Evolutionary conservation across 2,888 invertebrate genomes (phyloP).

Genomic region (Drosophila mulleri): DNA sequence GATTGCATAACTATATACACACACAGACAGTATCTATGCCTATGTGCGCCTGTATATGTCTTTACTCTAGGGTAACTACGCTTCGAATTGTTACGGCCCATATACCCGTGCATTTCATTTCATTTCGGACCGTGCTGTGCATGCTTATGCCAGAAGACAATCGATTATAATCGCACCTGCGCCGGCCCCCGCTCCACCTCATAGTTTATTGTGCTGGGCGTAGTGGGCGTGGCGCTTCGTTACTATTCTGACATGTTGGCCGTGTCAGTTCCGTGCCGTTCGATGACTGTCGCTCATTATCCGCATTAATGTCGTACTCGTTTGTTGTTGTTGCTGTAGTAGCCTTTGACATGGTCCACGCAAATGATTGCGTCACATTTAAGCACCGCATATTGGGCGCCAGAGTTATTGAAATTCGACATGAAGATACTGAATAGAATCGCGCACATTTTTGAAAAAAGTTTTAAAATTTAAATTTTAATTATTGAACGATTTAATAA

Average conservation of each 20-base stretch:
- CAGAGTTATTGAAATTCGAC: background rate
- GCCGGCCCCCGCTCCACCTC: background rate
- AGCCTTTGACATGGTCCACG: constrained; percentile 30
- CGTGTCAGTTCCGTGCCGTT: constrained; percentile 37
- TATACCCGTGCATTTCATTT: constrained; percentile 10
- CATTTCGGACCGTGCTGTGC: constrained; percentile 12
- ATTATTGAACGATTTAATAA: too few relatives aligned
- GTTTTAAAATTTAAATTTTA: background rate
- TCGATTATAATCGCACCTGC: constrained; percentile 69
- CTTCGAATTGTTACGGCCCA: background rate
- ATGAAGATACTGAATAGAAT: background rate
- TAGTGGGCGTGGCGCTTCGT: constrained; percentile 41
- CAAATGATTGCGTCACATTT: constrained; percentile 11
- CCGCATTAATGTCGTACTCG: constrained; percentile 64
- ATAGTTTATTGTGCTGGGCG: constrained; percentile 2
- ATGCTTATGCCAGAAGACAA: constrained; percentile 52
- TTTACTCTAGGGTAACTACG: background rate
- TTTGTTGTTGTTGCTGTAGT: background rate
- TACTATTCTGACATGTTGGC: constrained; percentile 36
- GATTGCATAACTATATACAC: constrained; percentile 4
- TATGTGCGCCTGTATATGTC: background rate
- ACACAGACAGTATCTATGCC: background rate
- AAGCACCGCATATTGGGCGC: constrained; percentile 24
- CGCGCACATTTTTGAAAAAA: too few relatives aligned
- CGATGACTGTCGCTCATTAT: constrained; percentile 68